phyloP scores from a whole-genome alignment of 2,113 vertebrate genomes.

The mouse (Mus musculus) region GRCm39 chr1:57848001-57848500 shows the following conservation, averaged over 20 bases:
- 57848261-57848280: background rate
- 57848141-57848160: background rate
- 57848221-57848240: conserved; percentile 24
- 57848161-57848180: background rate
- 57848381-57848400: background rate
- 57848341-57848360: background rate
- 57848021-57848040: background rate
- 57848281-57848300: background rate
- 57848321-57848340: background rate
- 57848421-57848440: background rate
- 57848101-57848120: background rate
- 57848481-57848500: background rate
- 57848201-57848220: background rate
- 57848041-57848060: background rate
- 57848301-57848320: background rate
- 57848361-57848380: background rate
- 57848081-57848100: background rate
- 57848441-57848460: background rate
- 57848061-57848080: background rate
- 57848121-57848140: background rate
- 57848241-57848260: background rate
- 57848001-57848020: background rate
- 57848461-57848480: background rate
- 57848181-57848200: background rate
- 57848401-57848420: background rate